Evolutionary conservation across 2,113 vertebrate genomes (phyloP).

Genomic region (Hippocampus barbouri): DNA sequence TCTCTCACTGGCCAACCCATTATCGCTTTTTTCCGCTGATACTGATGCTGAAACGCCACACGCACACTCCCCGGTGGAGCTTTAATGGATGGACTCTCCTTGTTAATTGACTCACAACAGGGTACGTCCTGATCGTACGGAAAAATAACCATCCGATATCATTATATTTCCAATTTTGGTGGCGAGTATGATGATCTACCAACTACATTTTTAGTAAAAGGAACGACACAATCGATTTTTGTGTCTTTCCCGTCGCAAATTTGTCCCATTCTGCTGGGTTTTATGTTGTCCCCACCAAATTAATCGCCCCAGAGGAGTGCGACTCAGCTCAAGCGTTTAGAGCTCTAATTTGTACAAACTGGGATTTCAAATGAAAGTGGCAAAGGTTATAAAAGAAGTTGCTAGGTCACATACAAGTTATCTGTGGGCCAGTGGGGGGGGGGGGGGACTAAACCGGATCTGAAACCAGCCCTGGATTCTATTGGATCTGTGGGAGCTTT

Average conservation of each 20-base stretch:
- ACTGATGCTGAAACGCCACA: not conserved
- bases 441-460: not conserved
- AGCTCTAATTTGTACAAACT: not conserved
- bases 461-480: not conserved
- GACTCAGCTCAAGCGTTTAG: not conserved
- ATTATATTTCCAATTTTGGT: not conserved
- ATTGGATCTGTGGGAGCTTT: not conserved
- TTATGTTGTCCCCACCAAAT: conserved; percentile 1
- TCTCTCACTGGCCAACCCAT: not conserved
- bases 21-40: not conserved
- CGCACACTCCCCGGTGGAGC: not conserved
- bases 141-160: not conserved
- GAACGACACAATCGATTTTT: not conserved
- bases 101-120: not conserved
- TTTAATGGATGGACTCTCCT: not conserved
- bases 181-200: not conserved
- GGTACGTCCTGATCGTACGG: not conserved
- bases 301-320: not conserved
- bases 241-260: not conserved
- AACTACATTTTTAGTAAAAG: not conserved
- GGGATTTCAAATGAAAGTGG: conserved; percentile 5
- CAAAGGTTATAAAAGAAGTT: not conserved
- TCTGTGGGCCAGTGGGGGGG: not conserved
- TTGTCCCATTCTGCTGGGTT: not conserved
- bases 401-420: not conserved